phyloP scores from a whole-genome alignment of 2,113 vertebrate genomes.

The Corythornis cristatus region DNA sequence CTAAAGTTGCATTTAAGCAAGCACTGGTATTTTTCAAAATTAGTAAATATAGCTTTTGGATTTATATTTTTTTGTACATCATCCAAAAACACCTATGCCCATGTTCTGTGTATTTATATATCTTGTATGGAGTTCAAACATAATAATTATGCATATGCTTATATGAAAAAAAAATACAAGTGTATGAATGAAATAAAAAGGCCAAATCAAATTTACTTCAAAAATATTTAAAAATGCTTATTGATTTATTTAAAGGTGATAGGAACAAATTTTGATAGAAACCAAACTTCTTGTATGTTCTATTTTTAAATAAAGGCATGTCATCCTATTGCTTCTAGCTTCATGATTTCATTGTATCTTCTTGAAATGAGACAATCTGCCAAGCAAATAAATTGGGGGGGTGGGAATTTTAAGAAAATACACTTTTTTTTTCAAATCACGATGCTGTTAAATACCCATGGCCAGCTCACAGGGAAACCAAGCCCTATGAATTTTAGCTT shows the following conservation, averaged over 20 bases:
- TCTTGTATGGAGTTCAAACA: neutral
- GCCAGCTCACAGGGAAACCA: neutral
- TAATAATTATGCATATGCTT: neutral
- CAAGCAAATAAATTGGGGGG: neutral
- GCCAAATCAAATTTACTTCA: neutral
- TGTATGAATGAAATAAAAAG: neutral
- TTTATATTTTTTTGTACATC: neutral
- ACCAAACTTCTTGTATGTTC: neutral
- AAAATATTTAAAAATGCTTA: neutral
- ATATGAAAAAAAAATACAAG: neutral
- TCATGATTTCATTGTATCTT: neutral
- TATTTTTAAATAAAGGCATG: neutral
- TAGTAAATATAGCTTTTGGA: neutral
- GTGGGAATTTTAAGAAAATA: neutral
- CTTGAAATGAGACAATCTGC: neutral
- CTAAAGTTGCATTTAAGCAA: neutral
- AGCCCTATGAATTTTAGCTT: neutral
- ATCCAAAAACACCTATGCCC: neutral
- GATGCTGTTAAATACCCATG: neutral
- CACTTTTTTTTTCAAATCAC: neutral
- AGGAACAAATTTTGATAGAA: neutral
- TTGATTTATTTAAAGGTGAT: neutral
- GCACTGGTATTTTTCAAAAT: neutral
- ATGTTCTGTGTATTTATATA: neutral
- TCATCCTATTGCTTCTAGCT: neutral